Conservation (phyloP, 1,140 invertebrate species). For the Leptinotarsa lineolata region DNA sequence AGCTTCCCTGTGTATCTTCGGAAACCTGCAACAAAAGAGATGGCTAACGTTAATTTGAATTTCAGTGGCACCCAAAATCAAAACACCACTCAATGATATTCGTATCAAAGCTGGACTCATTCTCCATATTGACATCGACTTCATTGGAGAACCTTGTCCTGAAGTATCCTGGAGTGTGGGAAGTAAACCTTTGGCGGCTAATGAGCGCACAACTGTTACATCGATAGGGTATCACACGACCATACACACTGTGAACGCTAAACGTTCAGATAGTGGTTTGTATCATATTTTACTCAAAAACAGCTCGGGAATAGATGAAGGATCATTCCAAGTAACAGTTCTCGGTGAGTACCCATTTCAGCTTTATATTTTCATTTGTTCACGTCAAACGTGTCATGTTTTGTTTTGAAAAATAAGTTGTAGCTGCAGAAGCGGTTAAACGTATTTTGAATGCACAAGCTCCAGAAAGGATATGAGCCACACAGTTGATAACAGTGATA, state of each 20-base stretch:
- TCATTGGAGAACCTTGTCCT: slow-evolving; percentile 87
- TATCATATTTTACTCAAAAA: slow-evolving; percentile 84
- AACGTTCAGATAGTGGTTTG: slow-evolving; percentile 80
- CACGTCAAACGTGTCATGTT: too few relatives aligned
- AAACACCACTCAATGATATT: slow-evolving; percentile 84
- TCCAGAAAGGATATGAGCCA: too few relatives aligned
- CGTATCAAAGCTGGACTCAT: slow-evolving; percentile 91
- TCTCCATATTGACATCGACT: slow-evolving; percentile 90
- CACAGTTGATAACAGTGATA: too few relatives aligned
- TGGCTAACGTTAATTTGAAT: slow-evolving; percentile 31
- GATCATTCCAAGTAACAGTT: slow-evolving; percentile 86
- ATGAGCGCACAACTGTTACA: slow-evolving; percentile 83
- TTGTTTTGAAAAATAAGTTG: too few relatives aligned
- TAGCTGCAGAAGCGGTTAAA: too few relatives aligned
- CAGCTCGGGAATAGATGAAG: slow-evolving; percentile 86
- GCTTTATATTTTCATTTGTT: too few relatives aligned
- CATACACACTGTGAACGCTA: slow-evolving; percentile 87
- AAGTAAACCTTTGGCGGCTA: slow-evolving; percentile 70
- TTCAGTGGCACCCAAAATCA: slow-evolving; percentile 87
- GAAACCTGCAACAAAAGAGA: not conserved
- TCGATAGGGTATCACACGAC: slow-evolving; percentile 90
- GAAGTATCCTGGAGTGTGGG: slow-evolving; percentile 84
- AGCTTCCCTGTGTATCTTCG: not conserved
- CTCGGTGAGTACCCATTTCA: slow-evolving; percentile 60
- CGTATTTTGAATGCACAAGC: too few relatives aligned